Conservation (phyloP, 2,797 vertebrate genomes). For the Setipinna tenuifilis region DNA sequence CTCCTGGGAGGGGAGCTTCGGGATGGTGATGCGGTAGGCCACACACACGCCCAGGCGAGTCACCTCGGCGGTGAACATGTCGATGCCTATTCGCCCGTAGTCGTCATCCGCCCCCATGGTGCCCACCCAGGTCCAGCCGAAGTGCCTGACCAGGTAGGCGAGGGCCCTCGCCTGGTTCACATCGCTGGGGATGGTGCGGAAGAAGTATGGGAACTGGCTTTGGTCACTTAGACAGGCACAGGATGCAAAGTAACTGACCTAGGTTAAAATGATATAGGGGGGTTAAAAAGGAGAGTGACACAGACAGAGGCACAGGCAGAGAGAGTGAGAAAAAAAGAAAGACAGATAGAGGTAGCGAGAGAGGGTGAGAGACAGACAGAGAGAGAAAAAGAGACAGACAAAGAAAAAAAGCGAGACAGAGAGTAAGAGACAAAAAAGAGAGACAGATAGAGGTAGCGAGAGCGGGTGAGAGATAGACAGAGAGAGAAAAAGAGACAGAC, state of each 20-base stretch:
- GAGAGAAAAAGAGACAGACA: not conserved
- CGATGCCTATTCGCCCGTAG: slow-evolving; percentile 59
- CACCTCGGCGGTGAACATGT: slow-evolving; percentile 57
- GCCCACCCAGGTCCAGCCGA: slow-evolving; percentile 65
- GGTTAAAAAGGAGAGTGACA: not conserved
- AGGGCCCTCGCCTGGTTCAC: slow-evolving; percentile 58
- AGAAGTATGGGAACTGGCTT: slow-evolving; percentile 60
- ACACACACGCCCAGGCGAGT: slow-evolving; percentile 55
- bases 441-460: not conserved
- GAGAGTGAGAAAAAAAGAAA: not conserved
- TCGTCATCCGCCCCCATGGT: slow-evolving; percentile 56
- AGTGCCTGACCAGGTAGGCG: slow-evolving; percentile 54
- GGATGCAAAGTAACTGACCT: slow-evolving; percentile 66
- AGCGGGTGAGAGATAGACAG: not conserved
- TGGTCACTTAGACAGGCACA: slow-evolving; percentile 62
- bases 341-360: not conserved
- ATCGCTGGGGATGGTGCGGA: slow-evolving; percentile 64
- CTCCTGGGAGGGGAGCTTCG: slow-evolving; percentile 52
- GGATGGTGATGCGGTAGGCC: slow-evolving; percentile 58
- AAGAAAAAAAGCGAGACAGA: not conserved
- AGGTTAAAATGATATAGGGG: slow-evolving; percentile 19
- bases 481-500: not conserved
- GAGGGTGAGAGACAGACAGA: not conserved
- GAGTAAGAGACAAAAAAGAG: too few relatives aligned
- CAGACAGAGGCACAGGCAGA: too few relatives aligned